These are phyloP conservation scores for Carcina quercana DNA, from an alignment of 2,888 invertebrate species.

Conservation along the genomic window DNA sequence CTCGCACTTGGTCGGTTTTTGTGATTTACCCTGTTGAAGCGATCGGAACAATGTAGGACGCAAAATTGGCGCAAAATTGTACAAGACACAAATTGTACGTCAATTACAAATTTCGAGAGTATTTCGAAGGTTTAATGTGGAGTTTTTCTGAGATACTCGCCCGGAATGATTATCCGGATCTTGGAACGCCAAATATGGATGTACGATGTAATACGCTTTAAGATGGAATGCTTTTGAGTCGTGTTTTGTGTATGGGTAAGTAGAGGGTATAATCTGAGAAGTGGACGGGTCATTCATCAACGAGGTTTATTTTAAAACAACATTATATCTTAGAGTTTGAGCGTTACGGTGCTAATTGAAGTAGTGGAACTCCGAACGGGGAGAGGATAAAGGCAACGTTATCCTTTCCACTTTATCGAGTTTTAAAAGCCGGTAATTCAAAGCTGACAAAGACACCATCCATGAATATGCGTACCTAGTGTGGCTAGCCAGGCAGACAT, in stretches of 20 bases:
- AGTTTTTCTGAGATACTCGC: constrained; percentile 19
- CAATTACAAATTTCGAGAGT: constrained; percentile 27
- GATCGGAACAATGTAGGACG: constrained; percentile 32
- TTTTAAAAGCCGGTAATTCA: no score
- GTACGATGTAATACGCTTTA: constrained; percentile 19
- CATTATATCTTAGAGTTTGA: constrained; percentile 36
- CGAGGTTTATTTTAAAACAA: constrained; percentile 40
- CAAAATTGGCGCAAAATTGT: constrained; percentile 65
- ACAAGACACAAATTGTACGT: constrained; percentile 23
- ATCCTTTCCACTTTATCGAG: no score
- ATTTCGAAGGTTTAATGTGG: constrained; percentile 24
- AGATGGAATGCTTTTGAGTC: constrained; percentile 9
- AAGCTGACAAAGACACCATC: no score
- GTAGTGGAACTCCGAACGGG: constrained; percentile 8
- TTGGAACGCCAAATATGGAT: constrained; percentile 23
- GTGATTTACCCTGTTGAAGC: constrained; percentile 26
- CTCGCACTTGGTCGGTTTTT: constrained; percentile 38
- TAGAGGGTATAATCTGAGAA: constrained; percentile 20
- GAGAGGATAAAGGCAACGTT: no score
- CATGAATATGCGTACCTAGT: no score
- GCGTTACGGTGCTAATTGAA: constrained; percentile 27
- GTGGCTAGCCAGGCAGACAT: no score
- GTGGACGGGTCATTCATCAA: constrained; percentile 35
- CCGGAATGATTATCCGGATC: constrained; percentile 18
- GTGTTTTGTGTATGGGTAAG: constrained; percentile 13